Percentiles rank a stretch among this genome's conserved stretches.
phyloP scores from a whole-genome alignment of 2,797 vertebrate species.

The Corythornis leucogaster region DNA sequence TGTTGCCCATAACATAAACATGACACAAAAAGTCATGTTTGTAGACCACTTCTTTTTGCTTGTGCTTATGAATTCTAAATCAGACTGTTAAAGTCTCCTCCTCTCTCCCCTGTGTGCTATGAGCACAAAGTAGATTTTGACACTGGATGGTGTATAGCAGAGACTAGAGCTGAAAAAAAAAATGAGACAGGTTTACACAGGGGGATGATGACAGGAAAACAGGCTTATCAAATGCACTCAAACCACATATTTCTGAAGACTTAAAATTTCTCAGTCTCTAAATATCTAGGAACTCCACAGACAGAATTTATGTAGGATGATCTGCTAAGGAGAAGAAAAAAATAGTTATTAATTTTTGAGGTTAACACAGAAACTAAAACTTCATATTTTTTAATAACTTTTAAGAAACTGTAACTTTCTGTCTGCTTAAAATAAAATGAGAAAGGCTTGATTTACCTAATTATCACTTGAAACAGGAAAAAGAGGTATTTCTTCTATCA shows the following conservation, averaged over 20 bases:
- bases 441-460: neutral
- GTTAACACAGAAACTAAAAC: neutral
- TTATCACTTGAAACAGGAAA: neutral
- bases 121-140: neutral
- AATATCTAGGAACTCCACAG: neutral
- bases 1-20: neutral
- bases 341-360: neutral
- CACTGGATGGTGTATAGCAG: neutral
- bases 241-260: neutral
- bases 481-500: neutral
- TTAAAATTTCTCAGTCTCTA: neutral
- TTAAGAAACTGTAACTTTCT: neutral
- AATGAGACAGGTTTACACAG: neutral
- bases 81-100: neutral
- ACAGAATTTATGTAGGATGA: neutral
- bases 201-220: neutral
- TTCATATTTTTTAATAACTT: neutral
- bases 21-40: neutral
- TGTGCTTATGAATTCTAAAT: neutral
- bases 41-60: neutral
- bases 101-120: rapidly evolving
- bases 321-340: neutral
- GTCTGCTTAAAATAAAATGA: neutral
- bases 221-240: rapidly evolving
- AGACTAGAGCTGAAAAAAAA: neutral